Evolutionary conservation across 2,888 invertebrate genomes (phyloP), one percentile per base, ranked within the genome.

Genomic region (Ennomos erosarius): DNA sequence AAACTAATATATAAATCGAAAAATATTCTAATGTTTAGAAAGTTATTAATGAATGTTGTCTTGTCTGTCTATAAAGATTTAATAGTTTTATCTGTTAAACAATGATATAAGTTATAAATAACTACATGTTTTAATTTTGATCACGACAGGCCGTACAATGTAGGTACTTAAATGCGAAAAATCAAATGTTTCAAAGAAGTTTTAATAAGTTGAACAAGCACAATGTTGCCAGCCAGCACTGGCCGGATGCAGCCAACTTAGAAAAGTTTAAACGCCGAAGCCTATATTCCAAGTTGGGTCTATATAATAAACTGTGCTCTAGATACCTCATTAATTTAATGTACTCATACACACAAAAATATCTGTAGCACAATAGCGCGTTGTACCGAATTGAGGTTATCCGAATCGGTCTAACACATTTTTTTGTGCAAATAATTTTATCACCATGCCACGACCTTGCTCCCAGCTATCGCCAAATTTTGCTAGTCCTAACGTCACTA

Each of bases 371-470:
- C 79, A 86, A 84, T 75, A 79, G 74, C 68, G 71, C 87, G 81
- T 88, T 90, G 88, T 90, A 73, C 79, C 71, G 76, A 84, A 90
- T 84, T 85, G 90, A 91, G 91, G 91, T 92, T 91, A 92, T 90
- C 90, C 91, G 83, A 80, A 80, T 79, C 81, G 82, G 78, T 88
- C 87, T 90, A 88, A 87, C 88, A 87, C 83, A 85, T 86, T 87
- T 88, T 88, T 91, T 87, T 83, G 89, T 89, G 90, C 89, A 91
- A 92, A 91, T 90, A 92, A 84, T 87, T 87, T 90, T 90, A 91
- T 91, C 90, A 84, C 74, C 76, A 78, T 79, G 83, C 75, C 80
- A 72, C 89, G 90, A 90, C 91, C 91, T 92, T 90, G 91, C 88
- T 88, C 88, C 88, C 85, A 82, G 87, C 85, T 90, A 90, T 90